Evolutionary conservation across 2,113 vertebrate species (phyloP).

Genomic region (Nothobranchius furzeri): DNA sequence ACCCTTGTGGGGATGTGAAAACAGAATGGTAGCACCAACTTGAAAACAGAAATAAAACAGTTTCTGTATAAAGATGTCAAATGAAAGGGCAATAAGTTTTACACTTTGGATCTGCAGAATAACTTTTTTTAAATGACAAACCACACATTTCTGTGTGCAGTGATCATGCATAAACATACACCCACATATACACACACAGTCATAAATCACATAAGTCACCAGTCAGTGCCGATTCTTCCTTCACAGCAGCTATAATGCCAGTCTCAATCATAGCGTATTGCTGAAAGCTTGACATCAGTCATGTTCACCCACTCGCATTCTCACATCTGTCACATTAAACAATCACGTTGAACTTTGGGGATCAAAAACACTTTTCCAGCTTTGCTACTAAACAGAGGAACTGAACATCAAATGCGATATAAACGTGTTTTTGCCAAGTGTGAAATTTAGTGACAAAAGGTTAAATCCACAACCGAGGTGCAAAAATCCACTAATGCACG

Average conservation of each 20-base stretch:
- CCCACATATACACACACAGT: background rate
- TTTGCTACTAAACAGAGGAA: slow-evolving; percentile 33
- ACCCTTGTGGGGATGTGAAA: slow-evolving; percentile 13
- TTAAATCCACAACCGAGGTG: slow-evolving; percentile 34
- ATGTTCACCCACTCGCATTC: slow-evolving; percentile 68
- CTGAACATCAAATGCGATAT: slow-evolving; percentile 28
- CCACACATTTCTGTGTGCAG: background rate
- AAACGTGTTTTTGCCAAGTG: slow-evolving; percentile 46
- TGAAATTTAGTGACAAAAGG: slow-evolving; percentile 45
- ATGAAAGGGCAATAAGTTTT: background rate
- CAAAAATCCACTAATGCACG: slow-evolving; percentile 27
- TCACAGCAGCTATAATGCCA: slow-evolving; percentile 63
- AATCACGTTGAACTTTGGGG: slow-evolving; percentile 64
- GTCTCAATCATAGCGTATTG: slow-evolving; percentile 62
- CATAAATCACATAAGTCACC: slow-evolving; percentile 53
- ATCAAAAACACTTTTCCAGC: slow-evolving; percentile 44
- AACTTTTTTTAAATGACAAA: background rate
- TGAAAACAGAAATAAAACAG: background rate
- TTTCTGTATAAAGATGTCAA: too few relatives aligned
- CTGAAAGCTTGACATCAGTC: slow-evolving; percentile 72
- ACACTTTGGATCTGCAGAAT: background rate
- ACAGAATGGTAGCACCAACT: background rate
- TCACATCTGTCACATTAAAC: slow-evolving; percentile 77
- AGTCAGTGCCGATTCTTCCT: slow-evolving; percentile 48
- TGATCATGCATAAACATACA: slow-evolving; percentile 13